A percentile compares a stretch with the other conserved stretches of the same genome.
Evolutionary conservation across 2,113 vertebrate genomes (phyloP).

Genomic region (Edolisoma coerulescens): DNA sequence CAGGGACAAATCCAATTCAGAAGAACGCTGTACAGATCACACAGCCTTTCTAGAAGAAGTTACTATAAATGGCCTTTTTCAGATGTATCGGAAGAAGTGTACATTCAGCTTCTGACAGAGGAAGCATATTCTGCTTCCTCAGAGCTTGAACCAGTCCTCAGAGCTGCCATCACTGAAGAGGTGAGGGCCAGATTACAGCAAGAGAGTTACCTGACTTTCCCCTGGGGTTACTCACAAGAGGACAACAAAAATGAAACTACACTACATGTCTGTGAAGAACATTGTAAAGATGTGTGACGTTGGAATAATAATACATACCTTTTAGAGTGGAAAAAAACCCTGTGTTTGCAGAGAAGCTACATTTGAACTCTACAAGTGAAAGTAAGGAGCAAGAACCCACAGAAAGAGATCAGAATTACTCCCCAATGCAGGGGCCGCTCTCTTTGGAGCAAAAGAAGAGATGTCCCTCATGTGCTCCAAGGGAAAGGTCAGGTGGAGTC

Average conservation of each 20-base stretch:
- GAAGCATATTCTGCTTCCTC: background rate
- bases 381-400: background rate
- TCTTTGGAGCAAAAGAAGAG: background rate
- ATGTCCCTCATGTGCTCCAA: background rate
- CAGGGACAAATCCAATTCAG: background rate
- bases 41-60: background rate
- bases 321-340: fast-evolving
- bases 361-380: background rate
- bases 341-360: background rate
- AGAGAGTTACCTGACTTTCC: background rate
- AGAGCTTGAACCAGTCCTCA: background rate
- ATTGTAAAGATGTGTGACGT: background rate
- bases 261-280: background rate
- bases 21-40: background rate
- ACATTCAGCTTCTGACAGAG: background rate
- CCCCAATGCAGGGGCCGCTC: fast-evolving
- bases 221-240: too few species aligned
- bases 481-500: background rate
- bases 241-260: background rate
- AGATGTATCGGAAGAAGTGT: background rate
- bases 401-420: background rate
- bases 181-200: background rate
- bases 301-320: background rate
- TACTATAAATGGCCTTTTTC: background rate
- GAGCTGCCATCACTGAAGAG: background rate